Base-by-base conservation (phyloP, 2,888 invertebrate genomes). In the Dryocosmus kuriphilus region DNA sequence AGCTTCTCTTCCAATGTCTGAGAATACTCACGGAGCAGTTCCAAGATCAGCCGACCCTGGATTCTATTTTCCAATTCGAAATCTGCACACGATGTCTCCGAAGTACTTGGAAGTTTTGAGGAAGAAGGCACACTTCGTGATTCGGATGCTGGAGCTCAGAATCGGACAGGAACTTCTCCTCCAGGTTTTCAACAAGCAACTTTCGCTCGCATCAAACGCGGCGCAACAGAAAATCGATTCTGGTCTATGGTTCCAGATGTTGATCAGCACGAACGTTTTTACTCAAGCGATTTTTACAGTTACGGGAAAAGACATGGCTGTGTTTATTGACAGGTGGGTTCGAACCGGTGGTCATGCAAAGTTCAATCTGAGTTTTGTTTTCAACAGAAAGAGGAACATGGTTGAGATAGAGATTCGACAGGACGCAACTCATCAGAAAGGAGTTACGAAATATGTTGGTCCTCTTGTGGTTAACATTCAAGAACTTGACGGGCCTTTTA, bases 301-400 rank as follows among this genome's bases (percentile, higher is more conserved):
- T 0, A 99, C 99, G 0, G 99, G 99, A 0, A 99, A 99, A 92
- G 99, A 99, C 90, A 98, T 99, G 96, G 96, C 97, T 0, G 98
- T 98, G 1, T 99, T 99, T 90, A 96, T 99, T 83, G 98, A 99
- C 87, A 98, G 98, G 88, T 99, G 99, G 99, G 98, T 99, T 57
- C 93, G 97, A 79, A 98, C 98, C 46, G 97, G 98, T 19, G 99
- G 99, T 0, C 98, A 98, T 92, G 98, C 98, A 0, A 97, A 98
- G 91, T 99, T 99, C 91, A 95, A 96, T 85, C 94, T 98, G 65
- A 97, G 96, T 24, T 99, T 98, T 63, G 95, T 97, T n/a, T 99
- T 99, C 91, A 99, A 99, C 93, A 94, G 99, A 38, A 99, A 98
- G 92, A 94, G 96, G 96, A 99, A 99, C 91, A 98, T 99, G 27